phyloP scores from a whole-genome alignment of 2,888 invertebrate genomes.

The Merodon equestris region DNA sequence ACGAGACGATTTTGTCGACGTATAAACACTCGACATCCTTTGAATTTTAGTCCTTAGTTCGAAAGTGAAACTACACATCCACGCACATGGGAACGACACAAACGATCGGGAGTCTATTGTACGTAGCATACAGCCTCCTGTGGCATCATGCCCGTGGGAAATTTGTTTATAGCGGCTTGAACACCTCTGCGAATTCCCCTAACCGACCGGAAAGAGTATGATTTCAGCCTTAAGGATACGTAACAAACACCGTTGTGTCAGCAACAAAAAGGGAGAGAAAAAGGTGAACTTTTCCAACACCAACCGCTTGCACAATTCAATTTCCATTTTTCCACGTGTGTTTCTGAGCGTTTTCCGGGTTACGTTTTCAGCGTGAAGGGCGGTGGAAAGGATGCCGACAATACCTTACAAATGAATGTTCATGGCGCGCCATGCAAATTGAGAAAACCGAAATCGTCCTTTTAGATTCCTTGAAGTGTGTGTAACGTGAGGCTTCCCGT shows the following conservation, averaged over 20 bases:
- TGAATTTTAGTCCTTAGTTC: too few relatives aligned
- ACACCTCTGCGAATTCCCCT: conserved; percentile 32
- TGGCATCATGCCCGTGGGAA: conserved; percentile 46
- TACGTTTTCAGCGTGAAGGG: conserved; percentile 42
- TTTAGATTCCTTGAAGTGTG: conserved; percentile 25
- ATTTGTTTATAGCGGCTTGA: conserved; percentile 49
- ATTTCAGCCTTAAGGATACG: conserved; percentile 44
- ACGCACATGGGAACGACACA: too few relatives aligned
- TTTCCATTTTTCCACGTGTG: conserved; percentile 53
- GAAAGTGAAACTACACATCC: conserved; percentile 41
- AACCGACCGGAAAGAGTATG: conserved; percentile 29
- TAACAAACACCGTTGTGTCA: conserved; percentile 27
- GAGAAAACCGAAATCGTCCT: conserved; percentile 21
- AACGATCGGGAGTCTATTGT: not conserved
- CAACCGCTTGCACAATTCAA: conserved; percentile 51
- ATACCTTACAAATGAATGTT: not conserved
- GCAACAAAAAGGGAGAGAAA: conserved; percentile 29
- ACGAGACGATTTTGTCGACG: conserved; percentile 7
- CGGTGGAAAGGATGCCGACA: conserved; percentile 23
- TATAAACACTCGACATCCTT: not conserved
- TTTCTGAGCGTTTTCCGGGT: conserved; percentile 47
- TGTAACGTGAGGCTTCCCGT: not conserved
- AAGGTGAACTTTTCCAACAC: conserved; percentile 34
- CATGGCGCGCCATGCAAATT: conserved; percentile 9
- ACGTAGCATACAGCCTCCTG: conserved; percentile 7